Percentiles rank a stretch among this genome's conserved stretches.
Conservation (phyloP, 2,888 invertebrate species). For the Urechis unicinctus region DNA sequence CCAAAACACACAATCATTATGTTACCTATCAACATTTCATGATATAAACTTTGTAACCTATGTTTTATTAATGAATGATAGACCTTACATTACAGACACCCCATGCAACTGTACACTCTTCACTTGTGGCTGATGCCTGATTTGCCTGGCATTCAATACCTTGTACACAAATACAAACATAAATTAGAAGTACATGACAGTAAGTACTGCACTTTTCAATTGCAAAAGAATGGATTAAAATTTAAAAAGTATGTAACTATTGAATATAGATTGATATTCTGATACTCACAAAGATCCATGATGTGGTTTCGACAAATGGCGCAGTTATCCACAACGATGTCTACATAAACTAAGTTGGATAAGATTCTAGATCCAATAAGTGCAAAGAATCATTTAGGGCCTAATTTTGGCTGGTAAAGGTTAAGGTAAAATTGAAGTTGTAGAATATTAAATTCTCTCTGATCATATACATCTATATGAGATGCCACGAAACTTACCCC, state of each 20-base stretch:
- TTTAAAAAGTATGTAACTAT: no score
- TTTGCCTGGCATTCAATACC: constrained; percentile 86
- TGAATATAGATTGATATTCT: no score
- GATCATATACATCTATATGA: no score
- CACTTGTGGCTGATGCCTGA: constrained; percentile 95
- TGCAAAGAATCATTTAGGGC: neutral
- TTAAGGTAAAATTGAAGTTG: no score
- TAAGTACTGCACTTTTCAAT: neutral
- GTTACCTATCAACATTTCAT: no score
- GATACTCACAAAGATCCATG: constrained; percentile 98
- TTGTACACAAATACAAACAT: constrained; percentile 16
- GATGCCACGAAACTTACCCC: constrained; percentile 82
- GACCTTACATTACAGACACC: constrained; percentile 89
- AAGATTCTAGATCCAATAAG: no score
- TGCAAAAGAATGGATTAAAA: neutral
- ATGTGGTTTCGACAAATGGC: constrained; percentile 99
- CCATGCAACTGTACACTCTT: constrained; percentile 99
- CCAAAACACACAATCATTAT: no score
- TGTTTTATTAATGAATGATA: neutral
- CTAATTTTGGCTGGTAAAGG: no score
- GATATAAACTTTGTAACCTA: neutral
- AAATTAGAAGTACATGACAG: neutral
- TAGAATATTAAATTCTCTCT: no score
- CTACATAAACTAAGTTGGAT: constrained; percentile 27
- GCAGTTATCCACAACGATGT: constrained; percentile 99